phyloP scores from a whole-genome alignment of 2,797 vertebrate species.

The Crocidura indochinensis region DNA sequence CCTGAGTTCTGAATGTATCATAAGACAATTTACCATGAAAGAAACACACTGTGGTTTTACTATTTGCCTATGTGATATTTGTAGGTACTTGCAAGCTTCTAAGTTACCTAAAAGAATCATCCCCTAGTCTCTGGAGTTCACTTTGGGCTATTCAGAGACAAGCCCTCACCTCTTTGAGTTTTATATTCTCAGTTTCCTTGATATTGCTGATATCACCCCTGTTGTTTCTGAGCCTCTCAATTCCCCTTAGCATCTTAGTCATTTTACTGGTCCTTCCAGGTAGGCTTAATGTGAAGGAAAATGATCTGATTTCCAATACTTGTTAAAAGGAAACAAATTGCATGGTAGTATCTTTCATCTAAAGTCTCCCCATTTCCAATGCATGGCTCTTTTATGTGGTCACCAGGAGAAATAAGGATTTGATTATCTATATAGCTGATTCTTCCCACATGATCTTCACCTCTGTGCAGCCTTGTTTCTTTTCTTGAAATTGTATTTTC shows the following conservation, averaged over 20 bases:
- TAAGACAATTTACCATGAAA: neutral
- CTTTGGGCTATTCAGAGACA: neutral
- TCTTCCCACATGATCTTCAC: neutral
- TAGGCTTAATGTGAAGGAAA: neutral
- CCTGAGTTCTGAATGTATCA: neutral
- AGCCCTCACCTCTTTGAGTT: neutral
- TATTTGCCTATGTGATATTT: neutral
- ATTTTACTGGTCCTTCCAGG: neutral
- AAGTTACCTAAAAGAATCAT: neutral
- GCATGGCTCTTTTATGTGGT: neutral
- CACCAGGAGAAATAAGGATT: neutral
- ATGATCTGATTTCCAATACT: neutral
- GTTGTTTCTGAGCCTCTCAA: neutral
- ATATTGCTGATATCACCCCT: neutral
- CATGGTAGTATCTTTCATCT: neutral
- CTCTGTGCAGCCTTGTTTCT: neutral
- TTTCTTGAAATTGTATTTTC: slow-evolving; percentile 36
- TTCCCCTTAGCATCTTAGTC: neutral
- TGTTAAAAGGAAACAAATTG: neutral
- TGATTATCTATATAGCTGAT: neutral
- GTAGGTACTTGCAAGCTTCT: neutral
- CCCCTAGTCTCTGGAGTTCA: neutral
- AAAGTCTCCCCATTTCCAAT: neutral
- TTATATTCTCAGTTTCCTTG: neutral
- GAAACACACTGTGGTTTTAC: neutral